Evolutionary conservation across 2,113 vertebrate species (phyloP).

Genomic region (Microtus richardsoni): DNA sequence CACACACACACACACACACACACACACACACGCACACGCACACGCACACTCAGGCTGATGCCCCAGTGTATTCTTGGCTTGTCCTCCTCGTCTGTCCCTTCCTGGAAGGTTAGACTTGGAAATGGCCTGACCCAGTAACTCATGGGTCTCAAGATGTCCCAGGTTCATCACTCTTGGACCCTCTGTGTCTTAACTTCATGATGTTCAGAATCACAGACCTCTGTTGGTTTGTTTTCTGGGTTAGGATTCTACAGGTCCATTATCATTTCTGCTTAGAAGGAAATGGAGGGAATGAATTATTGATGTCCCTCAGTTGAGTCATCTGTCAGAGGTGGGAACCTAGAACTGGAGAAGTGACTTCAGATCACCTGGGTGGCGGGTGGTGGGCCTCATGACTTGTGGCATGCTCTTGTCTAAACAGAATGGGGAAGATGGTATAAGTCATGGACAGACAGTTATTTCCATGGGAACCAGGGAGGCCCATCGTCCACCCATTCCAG

Average conservation of each 20-base stretch:
- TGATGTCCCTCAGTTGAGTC: background rate
- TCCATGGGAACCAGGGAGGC: background rate
- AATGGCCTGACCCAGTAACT: background rate
- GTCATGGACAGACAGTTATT: rapidly evolving
- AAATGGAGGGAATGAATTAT: background rate
- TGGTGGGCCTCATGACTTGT: background rate
- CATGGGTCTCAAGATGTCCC: background rate
- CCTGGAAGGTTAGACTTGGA: background rate
- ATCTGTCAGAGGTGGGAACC: background rate
- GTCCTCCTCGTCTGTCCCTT: background rate
- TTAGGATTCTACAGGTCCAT: background rate
- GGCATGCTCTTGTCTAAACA: background rate
- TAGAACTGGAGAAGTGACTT: background rate
- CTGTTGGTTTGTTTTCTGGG: background rate
- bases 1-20: background rate
- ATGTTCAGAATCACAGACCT: background rate
- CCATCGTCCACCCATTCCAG: too few species aligned
- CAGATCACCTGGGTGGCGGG: background rate
- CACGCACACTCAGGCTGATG: background rate
- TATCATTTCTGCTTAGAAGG: background rate
- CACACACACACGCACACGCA: background rate
- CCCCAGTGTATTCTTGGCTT: background rate
- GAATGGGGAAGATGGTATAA: background rate
- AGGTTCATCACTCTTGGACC: background rate
- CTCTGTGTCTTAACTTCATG: background rate